Conservation (phyloP, 2,113 vertebrate species). For the Megaleporinus macrocephalus region DNA sequence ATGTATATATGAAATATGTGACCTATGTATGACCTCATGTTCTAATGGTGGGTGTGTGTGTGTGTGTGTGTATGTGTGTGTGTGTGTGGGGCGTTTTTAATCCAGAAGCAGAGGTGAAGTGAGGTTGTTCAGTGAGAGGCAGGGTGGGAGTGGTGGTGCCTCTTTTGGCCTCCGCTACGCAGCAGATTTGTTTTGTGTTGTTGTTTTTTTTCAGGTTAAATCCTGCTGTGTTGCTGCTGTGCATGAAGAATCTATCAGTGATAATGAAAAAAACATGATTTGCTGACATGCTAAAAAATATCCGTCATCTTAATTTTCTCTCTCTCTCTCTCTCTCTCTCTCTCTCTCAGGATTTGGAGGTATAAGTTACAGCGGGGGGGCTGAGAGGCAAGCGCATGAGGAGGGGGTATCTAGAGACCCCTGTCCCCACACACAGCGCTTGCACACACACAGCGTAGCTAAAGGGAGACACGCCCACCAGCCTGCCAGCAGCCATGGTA, state of each 20-base stretch:
- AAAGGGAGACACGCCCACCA: slow-evolving; percentile 75
- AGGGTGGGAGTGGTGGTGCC: background rate
- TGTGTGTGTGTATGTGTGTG: slow-evolving; percentile 7
- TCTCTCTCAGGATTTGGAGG: slow-evolving; percentile 66
- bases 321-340: slow-evolving; percentile 42
- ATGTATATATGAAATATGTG: too few relatives aligned
- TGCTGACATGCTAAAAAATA: slow-evolving; percentile 28
- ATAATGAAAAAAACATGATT: slow-evolving; percentile 57
- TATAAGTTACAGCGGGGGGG: slow-evolving; percentile 74
- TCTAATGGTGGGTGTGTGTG: too few relatives aligned
- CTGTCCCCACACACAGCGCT: slow-evolving; percentile 64
- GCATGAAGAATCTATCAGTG: background rate
- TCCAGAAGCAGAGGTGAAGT: background rate
- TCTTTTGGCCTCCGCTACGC: background rate
- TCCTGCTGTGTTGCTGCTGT: background rate
- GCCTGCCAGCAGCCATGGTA: slow-evolving; percentile 79
- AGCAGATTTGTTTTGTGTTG: background rate
- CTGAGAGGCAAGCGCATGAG: slow-evolving; percentile 89
- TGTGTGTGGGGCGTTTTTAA: slow-evolving; percentile 7
- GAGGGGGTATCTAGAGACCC: slow-evolving; percentile 78
- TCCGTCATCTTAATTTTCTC: background rate
- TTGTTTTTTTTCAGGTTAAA: background rate
- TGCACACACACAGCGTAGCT: slow-evolving; percentile 52
- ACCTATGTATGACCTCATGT: background rate
- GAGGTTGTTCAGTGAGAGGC: background rate